Conservation (phyloP, 2,113 vertebrate species). For the Beaufortia kweichowensis region DNA sequence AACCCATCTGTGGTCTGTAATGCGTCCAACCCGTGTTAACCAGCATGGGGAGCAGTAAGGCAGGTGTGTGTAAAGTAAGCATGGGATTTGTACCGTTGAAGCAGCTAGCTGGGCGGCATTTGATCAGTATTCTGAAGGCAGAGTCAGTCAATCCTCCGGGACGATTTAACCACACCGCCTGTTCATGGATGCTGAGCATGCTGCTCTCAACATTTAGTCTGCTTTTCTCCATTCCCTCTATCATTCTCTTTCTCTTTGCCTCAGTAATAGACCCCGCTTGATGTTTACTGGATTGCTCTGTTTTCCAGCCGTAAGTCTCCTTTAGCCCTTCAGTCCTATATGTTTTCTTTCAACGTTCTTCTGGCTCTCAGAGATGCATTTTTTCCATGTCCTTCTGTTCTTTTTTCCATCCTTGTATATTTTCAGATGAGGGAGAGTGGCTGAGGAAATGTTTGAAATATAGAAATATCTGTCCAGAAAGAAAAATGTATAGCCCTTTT, state of each 20-base stretch:
- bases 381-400: slow-evolving; percentile 17
- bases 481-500: no score
- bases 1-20: neutral
- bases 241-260: slow-evolving; percentile 8
- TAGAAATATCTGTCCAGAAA: neutral
- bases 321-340: slow-evolving; percentile 2
- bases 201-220: slow-evolving; percentile 62
- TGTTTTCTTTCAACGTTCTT: slow-evolving; percentile 21
- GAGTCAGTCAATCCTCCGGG: slow-evolving; percentile 67
- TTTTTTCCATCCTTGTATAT: neutral
- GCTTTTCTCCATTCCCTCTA: slow-evolving; percentile 1
- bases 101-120: slow-evolving; percentile 14
- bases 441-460: neutral
- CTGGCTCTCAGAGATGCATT: neutral
- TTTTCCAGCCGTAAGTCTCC: slow-evolving; percentile 27
- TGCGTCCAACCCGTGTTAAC: neutral
- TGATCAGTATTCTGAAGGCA: slow-evolving; percentile 72
- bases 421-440: neutral
- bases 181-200: slow-evolving; percentile 69
- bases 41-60: slow-evolving; percentile 2
- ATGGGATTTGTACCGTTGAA: slow-evolving; percentile 45
- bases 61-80: slow-evolving; percentile 26
- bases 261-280: slow-evolving; percentile 33
- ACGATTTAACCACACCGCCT: slow-evolving; percentile 57
- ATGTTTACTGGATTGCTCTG: slow-evolving; percentile 9